Conservation (phyloP, 2,888 invertebrate genomes). For the Diloba caeruleocephala region DNA sequence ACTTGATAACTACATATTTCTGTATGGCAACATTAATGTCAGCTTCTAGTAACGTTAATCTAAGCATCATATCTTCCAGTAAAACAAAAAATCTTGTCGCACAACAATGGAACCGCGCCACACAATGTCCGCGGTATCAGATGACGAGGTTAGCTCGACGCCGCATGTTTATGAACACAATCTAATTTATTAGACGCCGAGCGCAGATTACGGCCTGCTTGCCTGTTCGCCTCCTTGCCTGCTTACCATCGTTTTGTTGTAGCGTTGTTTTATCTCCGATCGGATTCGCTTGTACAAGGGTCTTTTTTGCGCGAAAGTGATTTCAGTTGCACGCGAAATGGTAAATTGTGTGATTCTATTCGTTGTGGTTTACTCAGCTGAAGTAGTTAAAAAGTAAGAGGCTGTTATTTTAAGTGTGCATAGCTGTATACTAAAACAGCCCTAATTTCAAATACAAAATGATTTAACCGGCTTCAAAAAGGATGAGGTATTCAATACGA, state of each 20-base stretch:
- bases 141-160: conserved; percentile 73
- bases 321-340: conserved; percentile 53
- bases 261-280: conserved; percentile 51
- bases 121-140: conserved; percentile 77
- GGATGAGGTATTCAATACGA: too few species aligned
- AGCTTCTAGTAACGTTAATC: not conserved
- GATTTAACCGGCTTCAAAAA: too few species aligned
- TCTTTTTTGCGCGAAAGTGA: conserved; percentile 44
- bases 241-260: conserved; percentile 62
- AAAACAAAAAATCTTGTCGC: conserved; percentile 27
- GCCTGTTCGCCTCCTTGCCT: conserved; percentile 54
- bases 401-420: not conserved
- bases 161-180: conserved; percentile 77
- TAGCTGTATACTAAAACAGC: too few species aligned
- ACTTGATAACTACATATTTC: too few species aligned
- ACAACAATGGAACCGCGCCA: conserved; percentile 49
- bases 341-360: conserved; percentile 48
- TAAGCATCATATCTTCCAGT: not conserved
- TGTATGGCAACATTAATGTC: too few species aligned
- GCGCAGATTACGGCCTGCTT: conserved; percentile 64
- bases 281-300: conserved; percentile 40
- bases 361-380: conserved; percentile 24
- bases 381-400: not conserved
- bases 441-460: too few species aligned
- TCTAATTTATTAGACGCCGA: conserved; percentile 80